Percentiles rank a stretch among this genome's conserved stretches.
Evolutionary conservation across 1,140 invertebrate species (phyloP).

Genomic region (Phymastichus coffea): DNA sequence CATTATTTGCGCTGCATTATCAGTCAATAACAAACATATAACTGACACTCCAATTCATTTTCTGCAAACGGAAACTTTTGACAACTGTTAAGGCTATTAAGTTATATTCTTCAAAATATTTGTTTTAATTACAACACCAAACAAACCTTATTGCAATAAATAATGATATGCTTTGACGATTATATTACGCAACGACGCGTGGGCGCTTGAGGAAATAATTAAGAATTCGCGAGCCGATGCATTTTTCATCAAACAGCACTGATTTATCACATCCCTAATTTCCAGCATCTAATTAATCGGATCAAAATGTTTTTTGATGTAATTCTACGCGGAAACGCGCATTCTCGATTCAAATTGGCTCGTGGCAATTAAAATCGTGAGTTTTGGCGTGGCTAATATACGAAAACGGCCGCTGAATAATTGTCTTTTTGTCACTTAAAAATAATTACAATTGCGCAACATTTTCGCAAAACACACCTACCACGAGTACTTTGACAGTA

Average conservation of each 20-base stretch:
- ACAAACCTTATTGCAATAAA: too few relatives aligned
- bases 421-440: too few relatives aligned
- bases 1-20: too few relatives aligned
- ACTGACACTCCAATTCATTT: too few relatives aligned
- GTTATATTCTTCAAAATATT: too few relatives aligned
- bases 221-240: not conserved
- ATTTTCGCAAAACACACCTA: not conserved
- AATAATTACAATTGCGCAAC: too few relatives aligned
- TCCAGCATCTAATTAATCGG: not conserved
- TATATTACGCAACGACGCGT: not conserved
- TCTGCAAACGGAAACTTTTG: too few relatives aligned
- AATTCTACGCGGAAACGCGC: not conserved
- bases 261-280: not conserved
- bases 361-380: not conserved
- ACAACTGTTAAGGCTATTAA: too few relatives aligned
- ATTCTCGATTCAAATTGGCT: not conserved
- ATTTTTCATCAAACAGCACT: not conserved
- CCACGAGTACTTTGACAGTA: not conserved
- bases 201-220: slow-evolving; percentile 7
- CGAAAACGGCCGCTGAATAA: too few relatives aligned
- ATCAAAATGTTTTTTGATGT: not conserved
- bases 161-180: too few relatives aligned
- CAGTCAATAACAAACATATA: too few relatives aligned
- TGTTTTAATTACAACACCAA: too few relatives aligned
- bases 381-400: not conserved